These are phyloP conservation scores for Eristalis tenax DNA, from an alignment of 2,888 invertebrate species.

Conservation along the genomic window DNA sequence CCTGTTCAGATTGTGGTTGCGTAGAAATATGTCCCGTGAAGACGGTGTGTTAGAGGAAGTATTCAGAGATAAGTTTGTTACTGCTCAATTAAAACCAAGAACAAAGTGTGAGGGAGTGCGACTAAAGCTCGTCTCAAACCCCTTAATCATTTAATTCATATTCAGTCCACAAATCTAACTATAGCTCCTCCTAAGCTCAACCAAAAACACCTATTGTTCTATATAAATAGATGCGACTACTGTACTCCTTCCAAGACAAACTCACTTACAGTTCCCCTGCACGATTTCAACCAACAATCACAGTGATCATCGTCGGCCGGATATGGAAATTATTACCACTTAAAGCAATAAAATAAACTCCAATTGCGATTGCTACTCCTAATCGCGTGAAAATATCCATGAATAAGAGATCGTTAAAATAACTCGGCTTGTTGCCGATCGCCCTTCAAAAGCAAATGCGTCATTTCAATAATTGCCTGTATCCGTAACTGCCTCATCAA, in stretches of 20 bases:
- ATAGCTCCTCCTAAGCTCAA: too few relatives aligned
- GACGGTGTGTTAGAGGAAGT: too few relatives aligned
- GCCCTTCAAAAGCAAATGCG: neutral
- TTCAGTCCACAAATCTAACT: too few relatives aligned
- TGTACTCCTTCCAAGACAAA: neutral
- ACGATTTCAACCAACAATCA: neutral
- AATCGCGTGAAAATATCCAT: neutral
- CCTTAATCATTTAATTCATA: too few relatives aligned
- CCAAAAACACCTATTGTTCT: neutral
- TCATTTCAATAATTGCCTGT: neutral
- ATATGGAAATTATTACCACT: conserved; percentile 38
- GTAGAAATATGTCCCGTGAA: too few relatives aligned
- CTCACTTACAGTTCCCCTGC: neutral
- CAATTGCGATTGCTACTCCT: neutral
- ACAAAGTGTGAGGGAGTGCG: too few relatives aligned
- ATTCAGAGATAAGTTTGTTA: too few relatives aligned
- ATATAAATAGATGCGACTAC: neutral
- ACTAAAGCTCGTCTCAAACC: too few relatives aligned
- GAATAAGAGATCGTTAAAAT: neutral
- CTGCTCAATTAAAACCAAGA: too few relatives aligned
- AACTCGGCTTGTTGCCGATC: neutral
- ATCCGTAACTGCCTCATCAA: neutral
- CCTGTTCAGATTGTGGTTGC: too few relatives aligned
- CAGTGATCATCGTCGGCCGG: conserved; percentile 10
- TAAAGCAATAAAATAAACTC: neutral